Base-by-base conservation (phyloP, 2,797 vertebrate genomes). In the Pipistrellus nathusii region DNA sequence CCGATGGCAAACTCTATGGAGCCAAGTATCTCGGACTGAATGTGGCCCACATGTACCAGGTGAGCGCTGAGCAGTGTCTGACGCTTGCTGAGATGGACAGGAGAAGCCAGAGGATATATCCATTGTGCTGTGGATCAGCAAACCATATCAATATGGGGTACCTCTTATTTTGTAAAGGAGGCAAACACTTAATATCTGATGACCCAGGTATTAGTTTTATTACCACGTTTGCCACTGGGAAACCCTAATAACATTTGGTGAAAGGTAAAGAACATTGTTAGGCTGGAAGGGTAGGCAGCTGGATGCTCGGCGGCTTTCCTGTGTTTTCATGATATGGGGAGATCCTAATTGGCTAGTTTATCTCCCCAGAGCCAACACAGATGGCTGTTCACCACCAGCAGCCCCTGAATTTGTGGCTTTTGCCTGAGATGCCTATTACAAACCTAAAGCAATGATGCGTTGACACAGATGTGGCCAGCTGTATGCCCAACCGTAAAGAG, bases 11-110 rank as follows among this genome's bases (percentile, higher is more conserved):
- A 96, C 99, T 99, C 97, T 99, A 99, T 38, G 98, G 98, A 68
- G 99, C 99, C 76, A 99, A 99, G 97, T 99, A 99, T 96, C 98
- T 99, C 78, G 99, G 99, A 97, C 98, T 98, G 82, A 99, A 99
- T 90, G 97, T 99, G 86, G 98, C 99, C 88, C 98, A 99, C 96
- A 99, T 99, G 99, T 99, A 99, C 97, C 99, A 99, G 99, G 99
- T 99, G 98, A 96, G 98, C 97, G 35, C 93, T 88, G 80, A 78
- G 95, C 88, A 57, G 3, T 32, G 15, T 35, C 2, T 15, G 0
- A 7, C 51, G 13, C 62, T 93, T 85, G 21, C 57, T 72, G 69
- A 72, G 53, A 62, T 35, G n/a, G 35, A 53, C 41, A 62, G 23
- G 25, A 41, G n/a, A 44, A 86, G n/a, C 13, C 25, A 27, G 38